phyloP scores from a whole-genome alignment of 30 jellyfish, hydroid and myxozoan genomes.

The Turritopsis dohrnii region DNA sequence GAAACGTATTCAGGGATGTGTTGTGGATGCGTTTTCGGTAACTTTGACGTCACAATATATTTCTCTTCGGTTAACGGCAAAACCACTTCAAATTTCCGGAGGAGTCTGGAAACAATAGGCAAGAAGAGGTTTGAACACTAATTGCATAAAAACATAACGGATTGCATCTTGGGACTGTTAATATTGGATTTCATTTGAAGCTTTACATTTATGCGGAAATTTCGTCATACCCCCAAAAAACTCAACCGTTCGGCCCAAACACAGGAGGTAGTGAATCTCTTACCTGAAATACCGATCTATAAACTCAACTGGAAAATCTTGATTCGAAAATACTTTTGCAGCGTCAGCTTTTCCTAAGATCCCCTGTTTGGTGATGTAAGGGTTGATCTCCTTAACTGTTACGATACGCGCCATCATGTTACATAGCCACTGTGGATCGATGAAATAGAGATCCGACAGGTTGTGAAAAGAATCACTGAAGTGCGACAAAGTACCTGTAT shows the following conservation, averaged over 20 bases:
- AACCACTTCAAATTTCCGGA: conserved; percentile 69
- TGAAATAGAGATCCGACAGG: conserved; percentile 53
- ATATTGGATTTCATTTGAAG: too few relatives aligned
- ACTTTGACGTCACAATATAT: conserved; percentile 64
- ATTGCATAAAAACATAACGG: too few relatives aligned
- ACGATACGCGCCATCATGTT: conserved; percentile 93
- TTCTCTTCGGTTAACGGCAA: conserved; percentile 52
- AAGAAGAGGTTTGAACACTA: neutral
- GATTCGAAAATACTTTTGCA: conserved; percentile 51
- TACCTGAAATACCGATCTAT: conserved; percentile 72
- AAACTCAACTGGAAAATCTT: conserved; percentile 45
- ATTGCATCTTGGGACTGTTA: too few relatives aligned
- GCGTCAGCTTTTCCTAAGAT: conserved; percentile 37
- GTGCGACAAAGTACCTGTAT: conserved; percentile 71
- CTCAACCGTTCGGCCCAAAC: too few relatives aligned
- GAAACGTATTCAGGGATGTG: neutral
- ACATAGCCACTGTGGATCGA: conserved; percentile 93
- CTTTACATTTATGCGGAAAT: too few relatives aligned
- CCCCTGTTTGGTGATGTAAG: conserved; percentile 61
- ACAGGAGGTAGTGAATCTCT: too few relatives aligned
- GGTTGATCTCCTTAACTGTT: conserved; percentile 73
- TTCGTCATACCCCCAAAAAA: too few relatives aligned
- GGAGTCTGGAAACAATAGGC: conserved; percentile 36
- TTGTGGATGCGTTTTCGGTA: conserved; percentile 39
- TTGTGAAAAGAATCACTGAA: conserved; percentile 52